Conservation (phyloP, 2,113 vertebrate species). For the Rhea americana region DNA sequence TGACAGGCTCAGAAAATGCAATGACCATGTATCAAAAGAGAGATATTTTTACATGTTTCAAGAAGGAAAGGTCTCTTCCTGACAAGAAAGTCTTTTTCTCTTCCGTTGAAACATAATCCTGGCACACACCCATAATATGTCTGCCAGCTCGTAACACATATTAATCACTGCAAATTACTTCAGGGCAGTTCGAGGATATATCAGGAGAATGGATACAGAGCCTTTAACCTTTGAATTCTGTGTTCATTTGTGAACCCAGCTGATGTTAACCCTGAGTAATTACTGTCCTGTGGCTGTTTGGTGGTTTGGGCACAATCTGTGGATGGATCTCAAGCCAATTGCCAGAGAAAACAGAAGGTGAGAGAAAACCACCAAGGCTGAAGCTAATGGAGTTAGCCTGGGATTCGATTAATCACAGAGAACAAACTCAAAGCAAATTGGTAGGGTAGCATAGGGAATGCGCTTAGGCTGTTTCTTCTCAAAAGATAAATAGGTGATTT, state of each 20-base stretch:
- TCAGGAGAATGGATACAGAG: neutral
- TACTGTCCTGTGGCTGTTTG: neutral
- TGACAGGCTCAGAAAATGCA: neutral
- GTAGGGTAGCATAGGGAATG: neutral
- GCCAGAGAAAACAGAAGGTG: neutral
- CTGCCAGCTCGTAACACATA: neutral
- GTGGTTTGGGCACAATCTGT: neutral
- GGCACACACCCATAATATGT: rapidly evolving
- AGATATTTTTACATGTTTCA: rapidly evolving
- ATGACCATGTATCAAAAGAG: neutral
- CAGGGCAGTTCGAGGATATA: rapidly evolving
- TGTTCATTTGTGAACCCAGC: neutral
- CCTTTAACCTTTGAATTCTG: neutral
- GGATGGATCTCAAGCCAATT: neutral
- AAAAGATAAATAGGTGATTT: neutral
- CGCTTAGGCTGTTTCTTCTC: neutral
- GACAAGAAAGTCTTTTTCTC: neutral
- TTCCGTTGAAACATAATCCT: neutral
- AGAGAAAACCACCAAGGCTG: rapidly evolving
- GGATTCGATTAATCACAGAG: neutral
- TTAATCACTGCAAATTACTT: neutral
- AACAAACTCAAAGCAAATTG: neutral
- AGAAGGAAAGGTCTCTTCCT: neutral
- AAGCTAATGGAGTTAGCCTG: neutral
- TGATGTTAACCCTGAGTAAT: neutral